phyloP scores from a whole-genome alignment of 2,797 vertebrate genomes.

The Syngnathus acus region DNA sequence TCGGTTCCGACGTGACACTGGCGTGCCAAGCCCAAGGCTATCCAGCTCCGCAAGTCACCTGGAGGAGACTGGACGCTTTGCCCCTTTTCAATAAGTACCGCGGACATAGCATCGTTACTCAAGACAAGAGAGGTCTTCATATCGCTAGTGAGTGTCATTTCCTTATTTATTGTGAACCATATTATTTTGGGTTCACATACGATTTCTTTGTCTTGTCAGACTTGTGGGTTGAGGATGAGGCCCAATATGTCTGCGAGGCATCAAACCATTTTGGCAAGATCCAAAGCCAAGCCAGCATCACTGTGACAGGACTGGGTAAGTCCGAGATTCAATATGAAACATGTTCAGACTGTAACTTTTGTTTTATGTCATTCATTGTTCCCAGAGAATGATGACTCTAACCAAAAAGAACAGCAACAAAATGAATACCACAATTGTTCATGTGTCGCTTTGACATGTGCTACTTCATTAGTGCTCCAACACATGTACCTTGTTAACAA shows the following conservation, averaged over 20 bases:
- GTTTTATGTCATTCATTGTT: neutral
- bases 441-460: slow-evolving; percentile 20
- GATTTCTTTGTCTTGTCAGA: slow-evolving; percentile 56
- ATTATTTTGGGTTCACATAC: neutral
- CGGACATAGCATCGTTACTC: slow-evolving; percentile 65
- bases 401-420: neutral
- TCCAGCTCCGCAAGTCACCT: slow-evolving; percentile 82
- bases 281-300: slow-evolving; percentile 72
- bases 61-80: slow-evolving; percentile 75
- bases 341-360: neutral
- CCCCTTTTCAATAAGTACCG: slow-evolving; percentile 68
- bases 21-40: slow-evolving; percentile 77
- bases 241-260: slow-evolving; percentile 86
- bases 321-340: neutral
- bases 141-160: slow-evolving; percentile 75
- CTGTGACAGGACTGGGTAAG: slow-evolving; percentile 90
- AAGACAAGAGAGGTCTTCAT: slow-evolving; percentile 73
- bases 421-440: neutral
- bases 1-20: slow-evolving; percentile 81
- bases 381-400: neutral
- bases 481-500: slow-evolving; percentile 47
- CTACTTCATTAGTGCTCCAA: slow-evolving; percentile 28
- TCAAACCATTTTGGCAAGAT: slow-evolving; percentile 92
- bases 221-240: slow-evolving; percentile 88
- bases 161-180: neutral